Evolutionary conservation across 2,113 vertebrate species (phyloP).

Genomic region (Sitta europaea): DNA sequence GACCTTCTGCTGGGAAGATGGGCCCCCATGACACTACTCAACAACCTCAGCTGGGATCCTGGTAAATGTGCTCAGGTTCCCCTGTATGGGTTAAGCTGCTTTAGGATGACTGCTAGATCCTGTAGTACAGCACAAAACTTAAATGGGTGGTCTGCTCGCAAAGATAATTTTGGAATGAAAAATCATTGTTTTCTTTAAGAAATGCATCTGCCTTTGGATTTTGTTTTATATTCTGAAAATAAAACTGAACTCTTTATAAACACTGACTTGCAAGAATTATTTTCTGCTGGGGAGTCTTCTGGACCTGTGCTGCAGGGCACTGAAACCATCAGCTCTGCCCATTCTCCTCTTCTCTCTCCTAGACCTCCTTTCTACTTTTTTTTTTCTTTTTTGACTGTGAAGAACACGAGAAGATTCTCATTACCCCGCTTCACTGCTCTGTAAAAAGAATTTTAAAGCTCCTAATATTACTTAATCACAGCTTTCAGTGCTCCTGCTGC

Average conservation of each 20-base stretch:
- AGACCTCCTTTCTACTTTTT: background rate
- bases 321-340: background rate
- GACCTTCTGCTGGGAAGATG: background rate
- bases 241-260: background rate
- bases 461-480: constrained; percentile 54
- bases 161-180: background rate
- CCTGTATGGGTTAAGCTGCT: background rate
- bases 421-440: background rate
- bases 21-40: background rate
- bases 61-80: background rate
- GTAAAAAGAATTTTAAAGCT: constrained; percentile 32
- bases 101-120: background rate
- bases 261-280: background rate
- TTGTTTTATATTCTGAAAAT: too few relatives aligned
- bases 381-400: background rate
- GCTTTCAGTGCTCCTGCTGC: constrained; percentile 39
- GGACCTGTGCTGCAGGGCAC: background rate
- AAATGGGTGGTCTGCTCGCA: background rate
- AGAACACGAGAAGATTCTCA: background rate
- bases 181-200: background rate
- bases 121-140: background rate
- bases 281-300: background rate
- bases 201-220: background rate
- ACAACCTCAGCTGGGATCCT: background rate
- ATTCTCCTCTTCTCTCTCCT: background rate